Percentiles rank a stretch among this genome's conserved stretches.
phyloP scores from a whole-genome alignment of 2,888 invertebrate species.

The Cyclophora punctaria region DNA sequence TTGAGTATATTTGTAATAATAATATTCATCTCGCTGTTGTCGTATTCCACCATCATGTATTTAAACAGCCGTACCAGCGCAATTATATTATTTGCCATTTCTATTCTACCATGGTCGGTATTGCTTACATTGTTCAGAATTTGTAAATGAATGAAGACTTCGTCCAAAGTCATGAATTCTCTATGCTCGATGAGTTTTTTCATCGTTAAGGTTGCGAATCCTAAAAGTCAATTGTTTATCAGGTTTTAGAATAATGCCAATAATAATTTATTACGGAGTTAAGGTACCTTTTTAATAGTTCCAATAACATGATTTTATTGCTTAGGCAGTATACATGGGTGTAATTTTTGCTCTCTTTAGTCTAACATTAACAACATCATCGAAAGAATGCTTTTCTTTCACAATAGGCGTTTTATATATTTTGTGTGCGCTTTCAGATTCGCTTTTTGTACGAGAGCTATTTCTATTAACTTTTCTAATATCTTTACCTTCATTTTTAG shows the following conservation, averaged over 20 bases:
- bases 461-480: slow-evolving; percentile 22
- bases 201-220: slow-evolving; percentile 38
- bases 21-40: slow-evolving; percentile 56
- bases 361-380: slow-evolving; percentile 12
- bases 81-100: slow-evolving; percentile 35
- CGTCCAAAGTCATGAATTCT: slow-evolving; percentile 50
- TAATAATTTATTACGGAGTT: too few species aligned
- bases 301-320: slow-evolving; percentile 2
- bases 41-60: slow-evolving; percentile 43
- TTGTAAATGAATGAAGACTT: slow-evolving; percentile 48
- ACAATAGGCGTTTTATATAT: slow-evolving; percentile 11
- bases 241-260: too few species aligned
- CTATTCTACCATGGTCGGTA: slow-evolving; percentile 32
- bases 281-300: too few species aligned
- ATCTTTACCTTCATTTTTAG: slow-evolving; percentile 42
- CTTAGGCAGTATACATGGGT: slow-evolving; percentile 32
- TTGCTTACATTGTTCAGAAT: slow-evolving; percentile 40
- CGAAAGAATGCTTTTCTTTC: slow-evolving; percentile 10
- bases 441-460: slow-evolving; percentile 17
- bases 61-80: slow-evolving; percentile 41
- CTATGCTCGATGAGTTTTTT: slow-evolving; percentile 37
- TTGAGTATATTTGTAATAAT: slow-evolving; percentile 46
- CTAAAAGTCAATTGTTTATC: slow-evolving; percentile 25
- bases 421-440: slow-evolving; percentile 18
- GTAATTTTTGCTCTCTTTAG: slow-evolving; percentile 30